A percentile compares a stretch with the other conserved stretches of the same genome.
These are phyloP conservation scores for Syngnathus floridae DNA, from an alignment of 2,113 vertebrate species.

Conservation along the genomic window DNA sequence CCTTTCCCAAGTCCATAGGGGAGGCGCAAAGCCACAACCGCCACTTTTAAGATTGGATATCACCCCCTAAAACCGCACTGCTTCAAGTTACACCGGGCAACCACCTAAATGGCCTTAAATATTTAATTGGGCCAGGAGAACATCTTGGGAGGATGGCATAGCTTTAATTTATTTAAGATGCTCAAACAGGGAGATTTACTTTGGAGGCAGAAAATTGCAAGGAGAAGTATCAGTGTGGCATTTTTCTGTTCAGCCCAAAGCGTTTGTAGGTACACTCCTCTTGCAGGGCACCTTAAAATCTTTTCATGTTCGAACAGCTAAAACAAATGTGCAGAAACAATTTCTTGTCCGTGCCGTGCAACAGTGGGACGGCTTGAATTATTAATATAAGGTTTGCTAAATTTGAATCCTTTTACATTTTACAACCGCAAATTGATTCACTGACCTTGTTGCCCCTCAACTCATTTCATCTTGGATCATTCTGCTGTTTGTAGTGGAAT, in stretches of 20 bases:
- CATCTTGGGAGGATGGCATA: slow-evolving; percentile 67
- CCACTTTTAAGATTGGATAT: slow-evolving; percentile 51
- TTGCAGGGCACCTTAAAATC: slow-evolving; percentile 51
- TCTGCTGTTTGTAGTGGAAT: slow-evolving; percentile 22
- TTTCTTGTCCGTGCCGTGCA: slow-evolving; percentile 24
- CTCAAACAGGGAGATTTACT: slow-evolving; percentile 51
- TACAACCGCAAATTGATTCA: slow-evolving; percentile 27
- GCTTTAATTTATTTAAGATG: slow-evolving; percentile 70
- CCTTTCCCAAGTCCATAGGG: slow-evolving; percentile 7
- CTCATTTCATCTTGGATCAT: slow-evolving; percentile 24
- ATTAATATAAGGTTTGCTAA: slow-evolving; percentile 47
- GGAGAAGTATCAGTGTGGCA: slow-evolving; percentile 54
- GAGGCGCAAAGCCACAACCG: slow-evolving; percentile 41
- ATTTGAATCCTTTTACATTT: slow-evolving; percentile 41
- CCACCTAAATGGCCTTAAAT: slow-evolving; percentile 69
- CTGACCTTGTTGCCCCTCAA: slow-evolving; percentile 23
- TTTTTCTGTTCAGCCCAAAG: slow-evolving; percentile 44
- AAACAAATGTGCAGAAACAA: slow-evolving; percentile 16
- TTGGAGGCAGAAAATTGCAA: slow-evolving; percentile 49
- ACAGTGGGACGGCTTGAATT: slow-evolving; percentile 45
- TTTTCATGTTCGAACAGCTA: slow-evolving; percentile 43
- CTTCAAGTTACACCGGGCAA: slow-evolving; percentile 60
- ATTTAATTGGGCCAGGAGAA: slow-evolving; percentile 61
- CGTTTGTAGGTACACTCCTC: slow-evolving; percentile 48
- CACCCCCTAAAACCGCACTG: slow-evolving; percentile 50